Evolutionary conservation across 2,113 vertebrate genomes (phyloP).

Genomic region (Limnothrissa miodon): DNA sequence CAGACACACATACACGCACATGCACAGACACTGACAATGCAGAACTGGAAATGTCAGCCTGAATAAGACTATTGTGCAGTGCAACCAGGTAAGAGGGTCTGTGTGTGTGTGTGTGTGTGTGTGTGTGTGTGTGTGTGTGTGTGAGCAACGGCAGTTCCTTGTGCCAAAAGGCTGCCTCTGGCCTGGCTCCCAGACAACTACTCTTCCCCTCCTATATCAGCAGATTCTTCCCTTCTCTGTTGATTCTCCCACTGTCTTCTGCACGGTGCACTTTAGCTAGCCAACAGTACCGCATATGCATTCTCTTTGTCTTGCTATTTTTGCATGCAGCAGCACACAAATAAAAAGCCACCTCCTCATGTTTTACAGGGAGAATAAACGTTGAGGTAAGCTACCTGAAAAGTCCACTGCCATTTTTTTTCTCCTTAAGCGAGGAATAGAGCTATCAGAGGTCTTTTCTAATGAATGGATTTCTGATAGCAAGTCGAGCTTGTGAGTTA

Average conservation of each 20-base stretch:
- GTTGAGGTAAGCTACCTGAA: neutral
- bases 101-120: slow-evolving; percentile 12
- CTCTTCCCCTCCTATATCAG: neutral
- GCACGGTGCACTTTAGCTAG: neutral
- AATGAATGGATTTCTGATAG: slow-evolving; percentile 34
- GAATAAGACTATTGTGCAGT: neutral
- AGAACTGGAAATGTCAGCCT: neutral
- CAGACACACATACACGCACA: neutral
- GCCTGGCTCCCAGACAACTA: neutral
- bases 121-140: neutral
- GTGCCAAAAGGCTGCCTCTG: neutral
- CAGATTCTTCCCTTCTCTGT: neutral
- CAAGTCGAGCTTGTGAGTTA: slow-evolving; percentile 5
- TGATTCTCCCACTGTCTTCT: neutral
- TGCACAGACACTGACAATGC: neutral
- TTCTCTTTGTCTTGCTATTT: neutral
- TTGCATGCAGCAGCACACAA: neutral
- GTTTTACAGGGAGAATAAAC: neutral
- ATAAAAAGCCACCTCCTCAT: neutral
- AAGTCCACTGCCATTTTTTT: neutral
- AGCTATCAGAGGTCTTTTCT: neutral
- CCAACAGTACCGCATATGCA: neutral
- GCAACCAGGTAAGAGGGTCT: neutral
- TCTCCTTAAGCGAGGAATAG: neutral
- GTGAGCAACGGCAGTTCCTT: neutral